Percentiles rank a stretch among this genome's conserved stretches.
These are phyloP conservation scores for Sebastes hopkinsi DNA, from an alignment of 2,797 vertebrate species.

Conservation along the genomic window DNA sequence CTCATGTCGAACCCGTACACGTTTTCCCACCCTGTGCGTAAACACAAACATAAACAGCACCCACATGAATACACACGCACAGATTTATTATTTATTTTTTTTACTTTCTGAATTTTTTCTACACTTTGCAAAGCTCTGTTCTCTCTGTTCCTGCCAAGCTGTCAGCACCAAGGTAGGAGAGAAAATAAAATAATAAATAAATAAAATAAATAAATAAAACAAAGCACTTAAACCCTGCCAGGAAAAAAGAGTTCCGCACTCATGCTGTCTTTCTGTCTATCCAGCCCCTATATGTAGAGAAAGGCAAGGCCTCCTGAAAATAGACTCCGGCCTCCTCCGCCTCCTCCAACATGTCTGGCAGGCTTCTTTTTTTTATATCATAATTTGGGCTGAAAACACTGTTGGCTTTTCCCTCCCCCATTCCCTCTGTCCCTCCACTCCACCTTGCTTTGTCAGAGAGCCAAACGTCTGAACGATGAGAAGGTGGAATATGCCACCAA, in stretches of 20 bases:
- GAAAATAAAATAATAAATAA: constrained; percentile 49
- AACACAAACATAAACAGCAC: constrained; percentile 10
- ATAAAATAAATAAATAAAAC: constrained; percentile 46
- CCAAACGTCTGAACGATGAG: constrained; percentile 45
- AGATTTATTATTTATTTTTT: background rate
- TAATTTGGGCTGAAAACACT: constrained; percentile 56
- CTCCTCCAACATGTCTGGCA: constrained; percentile 68
- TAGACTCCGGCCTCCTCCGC: constrained; percentile 61
- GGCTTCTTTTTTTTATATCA: constrained; percentile 23
- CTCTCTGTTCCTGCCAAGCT: constrained; percentile 30
- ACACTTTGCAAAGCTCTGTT: background rate
- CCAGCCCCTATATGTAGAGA: constrained; percentile 25
- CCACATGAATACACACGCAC: background rate
- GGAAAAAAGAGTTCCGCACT: constrained; percentile 25
- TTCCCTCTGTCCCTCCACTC: constrained; percentile 54
- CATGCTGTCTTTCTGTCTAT: constrained; percentile 43
- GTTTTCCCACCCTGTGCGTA: constrained; percentile 94
- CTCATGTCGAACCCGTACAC: constrained; percentile 99
- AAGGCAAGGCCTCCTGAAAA: constrained; percentile 62
- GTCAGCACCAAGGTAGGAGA: constrained; percentile 12
- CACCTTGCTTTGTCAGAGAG: constrained; percentile 51
- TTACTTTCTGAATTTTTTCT: background rate
- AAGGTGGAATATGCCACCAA: constrained; percentile 57
- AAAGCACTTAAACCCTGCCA: constrained; percentile 51
- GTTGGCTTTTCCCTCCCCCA: constrained; percentile 43